phyloP scores from a whole-genome alignment of 1,140 invertebrate genomes.

The Condylostylus longicornis region DNA sequence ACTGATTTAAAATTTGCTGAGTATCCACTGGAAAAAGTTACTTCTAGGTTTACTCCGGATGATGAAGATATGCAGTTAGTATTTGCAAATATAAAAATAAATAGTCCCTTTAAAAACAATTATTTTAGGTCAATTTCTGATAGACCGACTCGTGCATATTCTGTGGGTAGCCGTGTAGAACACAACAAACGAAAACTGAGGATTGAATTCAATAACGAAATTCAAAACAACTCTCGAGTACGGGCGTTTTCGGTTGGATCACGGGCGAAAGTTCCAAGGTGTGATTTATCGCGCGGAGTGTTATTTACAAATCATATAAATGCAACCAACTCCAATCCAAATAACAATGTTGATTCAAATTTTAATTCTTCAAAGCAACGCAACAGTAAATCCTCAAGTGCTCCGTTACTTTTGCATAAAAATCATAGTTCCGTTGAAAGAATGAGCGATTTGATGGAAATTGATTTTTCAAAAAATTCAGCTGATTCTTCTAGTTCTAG shows the following conservation, averaged over 20 bases:
- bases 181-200: constrained; percentile 25
- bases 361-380: constrained; percentile 10
- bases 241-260: constrained; percentile 58
- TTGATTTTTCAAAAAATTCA: constrained; percentile 50
- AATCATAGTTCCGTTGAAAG: constrained; percentile 47
- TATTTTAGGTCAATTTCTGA: constrained; percentile 22
- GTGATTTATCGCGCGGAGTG: constrained; percentile 19
- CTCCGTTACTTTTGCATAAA: constrained; percentile 40
- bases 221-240: constrained; percentile 32
- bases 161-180: constrained; percentile 67
- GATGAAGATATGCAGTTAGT: constrained; percentile 38
- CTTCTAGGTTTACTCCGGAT: constrained; percentile 41
- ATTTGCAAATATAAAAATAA: background rate
- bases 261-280: constrained; percentile 37
- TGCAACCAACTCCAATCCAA: constrained; percentile 10
- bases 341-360: constrained; percentile 20
- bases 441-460: constrained; percentile 64
- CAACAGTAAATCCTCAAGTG: constrained; percentile 40
- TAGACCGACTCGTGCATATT: constrained; percentile 64
- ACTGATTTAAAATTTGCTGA: constrained; percentile 44
- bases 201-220: constrained; percentile 19
- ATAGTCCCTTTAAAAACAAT: background rate
- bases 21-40: constrained; percentile 50
- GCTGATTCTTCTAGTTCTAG: constrained; percentile 20
- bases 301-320: constrained; percentile 11